phyloP scores from a whole-genome alignment of 2,888 invertebrate species.

The Ichneumoninae sp. region DNA sequence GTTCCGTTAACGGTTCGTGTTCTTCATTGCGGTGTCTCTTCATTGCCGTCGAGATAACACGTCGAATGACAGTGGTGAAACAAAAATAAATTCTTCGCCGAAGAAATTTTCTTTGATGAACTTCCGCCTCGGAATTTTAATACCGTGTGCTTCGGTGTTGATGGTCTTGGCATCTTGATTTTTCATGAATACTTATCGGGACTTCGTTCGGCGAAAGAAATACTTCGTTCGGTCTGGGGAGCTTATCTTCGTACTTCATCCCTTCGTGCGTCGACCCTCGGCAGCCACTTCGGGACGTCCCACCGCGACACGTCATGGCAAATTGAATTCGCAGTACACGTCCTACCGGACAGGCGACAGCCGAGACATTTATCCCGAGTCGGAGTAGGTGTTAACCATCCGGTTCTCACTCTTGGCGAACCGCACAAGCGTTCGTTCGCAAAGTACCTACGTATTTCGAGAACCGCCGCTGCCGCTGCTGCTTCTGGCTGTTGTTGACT shows the following conservation, averaged over 20 bases:
- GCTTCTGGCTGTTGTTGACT: slow-evolving; percentile 41
- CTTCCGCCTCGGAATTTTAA: slow-evolving; percentile 7
- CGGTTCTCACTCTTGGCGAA: slow-evolving; percentile 57
- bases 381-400: slow-evolving; percentile 67
- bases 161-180: background rate
- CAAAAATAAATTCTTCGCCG: background rate
- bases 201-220: slow-evolving; percentile 20
- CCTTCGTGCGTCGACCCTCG: slow-evolving; percentile 31
- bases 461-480: slow-evolving; percentile 26
- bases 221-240: background rate
- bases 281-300: slow-evolving; percentile 35
- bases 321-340: slow-evolving; percentile 63
- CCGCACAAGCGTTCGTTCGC: slow-evolving; percentile 14
- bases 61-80: background rate
- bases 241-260: slow-evolving; percentile 36
- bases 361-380: slow-evolving; percentile 60
- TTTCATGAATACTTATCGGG: slow-evolving; percentile 22
- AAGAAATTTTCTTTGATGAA: slow-evolving; percentile 2
- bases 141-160: background rate
- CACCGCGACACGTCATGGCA: slow-evolving; percentile 49
- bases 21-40: background rate
- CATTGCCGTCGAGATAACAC: background rate
- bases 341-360: slow-evolving; percentile 60
- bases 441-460: slow-evolving; percentile 47
- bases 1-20: background rate